Base-by-base conservation (phyloP, 2,888 invertebrate species). In the Amiota minor region DNA sequence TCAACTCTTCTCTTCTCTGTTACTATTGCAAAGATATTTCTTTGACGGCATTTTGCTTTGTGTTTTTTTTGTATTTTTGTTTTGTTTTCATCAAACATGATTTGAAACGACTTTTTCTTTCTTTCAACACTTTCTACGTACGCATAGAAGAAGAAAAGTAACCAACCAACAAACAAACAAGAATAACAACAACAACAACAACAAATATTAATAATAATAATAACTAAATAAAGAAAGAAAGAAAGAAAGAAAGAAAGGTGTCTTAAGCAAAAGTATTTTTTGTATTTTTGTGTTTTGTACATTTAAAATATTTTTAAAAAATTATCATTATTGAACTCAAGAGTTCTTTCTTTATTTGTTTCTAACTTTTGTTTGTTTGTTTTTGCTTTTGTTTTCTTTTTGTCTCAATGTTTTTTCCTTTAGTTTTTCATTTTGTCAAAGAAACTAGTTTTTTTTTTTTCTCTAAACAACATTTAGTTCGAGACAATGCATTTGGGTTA, bases 401-500 rank as follows among this genome's bases (percentile, higher is more conserved):
- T 35, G 45, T 11, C 64, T 64, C 35, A 35, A 9, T 18, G 6
- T 53, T 49, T 68, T 12, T 49, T 68, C 53, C 50, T 70, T 73
- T 59, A 75, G 35, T 35, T 59, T 59, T 16, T 59, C 10, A 20
- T 11, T 59, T 59, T 59, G 59, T 59, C 59, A 59, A 59, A 59
- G 20, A 59, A 35, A 59, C 59, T 59, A 20, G 59, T 59, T 59
- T 59, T 59, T 59, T 16, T 16, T 53, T 14, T 53, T 12, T 53
- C n/a, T 72, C 55, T 70, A 47, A 47, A 68, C 49, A 23, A 49
- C 53, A 61, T 71, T 72, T 77, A 81, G 76, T 72, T 76, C 68
- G 72, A 45, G 46, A 64, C 68, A 62, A 69, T 70, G 56, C 83
- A 83, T 83, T 83, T 83, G 82, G 83, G 83, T 85, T 85, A 85